Evolutionary conservation across 2,797 vertebrate genomes (phyloP), one percentile per base, ranked within the genome.

Genomic region (Brotula barbata): DNA sequence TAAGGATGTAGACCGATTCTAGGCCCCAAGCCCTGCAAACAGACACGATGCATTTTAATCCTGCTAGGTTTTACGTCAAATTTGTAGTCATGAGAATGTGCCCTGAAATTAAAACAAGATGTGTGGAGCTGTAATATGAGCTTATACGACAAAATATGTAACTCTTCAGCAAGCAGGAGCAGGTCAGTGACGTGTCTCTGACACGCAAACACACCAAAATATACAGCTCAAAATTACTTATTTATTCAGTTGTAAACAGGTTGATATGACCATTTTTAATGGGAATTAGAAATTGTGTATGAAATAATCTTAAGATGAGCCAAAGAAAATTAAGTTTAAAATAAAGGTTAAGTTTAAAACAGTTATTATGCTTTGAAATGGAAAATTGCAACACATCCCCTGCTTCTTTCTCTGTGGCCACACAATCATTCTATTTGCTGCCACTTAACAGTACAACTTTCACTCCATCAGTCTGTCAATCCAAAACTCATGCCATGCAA

Each of bases 61-160:
- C 21, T 39, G 22, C 62, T 55, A 65, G 43, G n/a, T n/a, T 68
- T 81, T 54, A 40, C 33, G 16, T 13, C 53, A 40, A 72, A 41
- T 40, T 33, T 59, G 55, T 59, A 53, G 57, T 41, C 21, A 68
- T 48, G 68, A 42, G 23, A 68, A 61, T 43, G 13, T n/a, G 43
- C 44, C 31, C 22, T 21, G 15, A 53, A 64, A 59, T 31, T 44
- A 43, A 62, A 70, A 52, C 5, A 14, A 68, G 58, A 50, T 40
- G 33, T 49, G 34, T 20, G 21, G 45, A 46, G 58, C 44, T 21
- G 11, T 59, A 73, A 6, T 54, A 64, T 51, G 75, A 63, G 69
- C 50, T 58, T 47, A 21, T 57, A 33, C 23, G 28, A 80, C 81
- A 75, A 16, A 65, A 70, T 78, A 71, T 73, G 78, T 58, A 14